Conservation (phyloP, 1,140 invertebrate species). For the Melanaphis sacchari region DNA sequence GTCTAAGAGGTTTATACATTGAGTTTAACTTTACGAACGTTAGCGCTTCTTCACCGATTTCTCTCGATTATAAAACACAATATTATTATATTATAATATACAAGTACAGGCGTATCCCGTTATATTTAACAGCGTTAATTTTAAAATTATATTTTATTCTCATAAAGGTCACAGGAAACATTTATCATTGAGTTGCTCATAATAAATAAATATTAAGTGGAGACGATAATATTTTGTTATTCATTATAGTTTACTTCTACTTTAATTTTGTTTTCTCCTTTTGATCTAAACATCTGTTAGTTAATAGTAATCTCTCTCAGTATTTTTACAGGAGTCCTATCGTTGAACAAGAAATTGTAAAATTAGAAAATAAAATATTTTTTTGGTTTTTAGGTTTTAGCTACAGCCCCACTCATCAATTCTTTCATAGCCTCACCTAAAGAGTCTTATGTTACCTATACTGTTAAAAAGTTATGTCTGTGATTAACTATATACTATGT, state of each 20-base stretch:
- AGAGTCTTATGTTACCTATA: not conserved
- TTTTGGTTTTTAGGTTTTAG: not conserved
- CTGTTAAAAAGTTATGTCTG: not conserved
- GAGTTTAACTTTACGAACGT: not conserved
- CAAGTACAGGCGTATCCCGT: not conserved
- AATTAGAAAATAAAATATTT: not conserved
- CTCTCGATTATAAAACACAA: not conserved
- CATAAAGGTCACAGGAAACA: not conserved
- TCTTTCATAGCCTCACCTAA: not conserved
- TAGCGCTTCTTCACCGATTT: not conserved
- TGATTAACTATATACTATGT: not conserved
- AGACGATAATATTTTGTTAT: not conserved
- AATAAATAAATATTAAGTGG: not conserved
- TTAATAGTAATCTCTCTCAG: not conserved
- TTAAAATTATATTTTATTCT: not conserved
- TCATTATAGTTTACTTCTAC: not conserved
- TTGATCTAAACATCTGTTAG: not conserved
- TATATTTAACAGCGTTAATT: not conserved
- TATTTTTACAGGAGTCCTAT: not conserved
- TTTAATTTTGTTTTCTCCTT: not conserved
- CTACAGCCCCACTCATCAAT: no score
- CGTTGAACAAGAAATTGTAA: not conserved
- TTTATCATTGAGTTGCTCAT: not conserved
- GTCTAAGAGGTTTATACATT: not conserved
- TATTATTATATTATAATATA: not conserved